Conservation (phyloP, 2,113 vertebrate genomes). For the Nesospiza acunhae region DNA sequence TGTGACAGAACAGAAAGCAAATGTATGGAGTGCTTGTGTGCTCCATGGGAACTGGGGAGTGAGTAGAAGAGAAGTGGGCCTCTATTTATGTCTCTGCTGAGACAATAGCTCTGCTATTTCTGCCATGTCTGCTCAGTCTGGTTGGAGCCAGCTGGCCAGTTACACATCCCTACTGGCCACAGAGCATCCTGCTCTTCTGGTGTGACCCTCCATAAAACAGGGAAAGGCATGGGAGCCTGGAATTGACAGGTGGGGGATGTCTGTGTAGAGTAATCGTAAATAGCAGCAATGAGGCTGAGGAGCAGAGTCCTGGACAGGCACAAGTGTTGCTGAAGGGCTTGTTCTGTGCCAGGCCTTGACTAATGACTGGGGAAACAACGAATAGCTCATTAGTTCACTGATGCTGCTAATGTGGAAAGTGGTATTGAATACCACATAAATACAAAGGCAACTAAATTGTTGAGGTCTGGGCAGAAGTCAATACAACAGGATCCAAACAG, state of each 20-base stretch:
- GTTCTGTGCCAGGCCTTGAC: background rate
- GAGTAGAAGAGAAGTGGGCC: background rate
- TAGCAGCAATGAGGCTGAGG: background rate
- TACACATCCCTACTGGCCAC: background rate
- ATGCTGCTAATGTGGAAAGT: slow-evolving; percentile 14
- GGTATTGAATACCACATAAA: background rate
- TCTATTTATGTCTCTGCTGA: background rate
- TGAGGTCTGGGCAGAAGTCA: background rate
- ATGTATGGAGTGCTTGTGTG: background rate
- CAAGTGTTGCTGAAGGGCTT: background rate
- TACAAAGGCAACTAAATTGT: background rate
- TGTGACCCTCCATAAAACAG: background rate
- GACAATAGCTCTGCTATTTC: background rate
- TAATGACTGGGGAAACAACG: background rate
- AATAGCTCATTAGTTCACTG: slow-evolving; percentile 20
- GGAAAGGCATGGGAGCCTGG: background rate
- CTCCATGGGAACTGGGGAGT: background rate
- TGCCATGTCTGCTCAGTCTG: background rate
- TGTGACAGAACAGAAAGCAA: background rate
- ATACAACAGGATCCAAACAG: background rate
- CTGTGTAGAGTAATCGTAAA: background rate
- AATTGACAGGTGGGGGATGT: background rate
- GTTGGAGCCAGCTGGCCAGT: background rate
- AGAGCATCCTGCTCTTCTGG: background rate
- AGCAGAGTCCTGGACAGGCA: background rate